Percentiles rank a stretch among this genome's conserved stretches.
These are phyloP conservation scores for Deladenus siricidicola DNA, from an alignment of 2,888 invertebrate genomes.

Conservation along the genomic window DNA sequence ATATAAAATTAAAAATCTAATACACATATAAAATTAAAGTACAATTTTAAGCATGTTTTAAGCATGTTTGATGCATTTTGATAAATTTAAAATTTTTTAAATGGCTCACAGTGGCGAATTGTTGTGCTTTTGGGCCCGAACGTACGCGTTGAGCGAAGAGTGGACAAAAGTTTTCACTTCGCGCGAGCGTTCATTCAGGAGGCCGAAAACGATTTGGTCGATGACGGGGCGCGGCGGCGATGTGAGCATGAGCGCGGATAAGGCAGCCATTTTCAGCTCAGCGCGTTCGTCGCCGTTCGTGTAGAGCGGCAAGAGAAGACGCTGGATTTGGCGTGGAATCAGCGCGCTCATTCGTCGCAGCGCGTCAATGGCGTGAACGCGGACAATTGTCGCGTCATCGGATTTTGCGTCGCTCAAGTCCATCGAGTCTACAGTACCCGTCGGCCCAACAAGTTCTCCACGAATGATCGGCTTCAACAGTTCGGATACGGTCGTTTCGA, in stretches of 20 bases:
- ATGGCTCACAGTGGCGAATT: slow-evolving; percentile 19
- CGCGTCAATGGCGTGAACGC: slow-evolving; percentile 33
- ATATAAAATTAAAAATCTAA: no score
- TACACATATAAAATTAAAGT: no score
- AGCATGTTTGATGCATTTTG: no score
- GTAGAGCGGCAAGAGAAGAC: slow-evolving; percentile 32
- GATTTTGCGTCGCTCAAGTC: no score
- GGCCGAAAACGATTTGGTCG: slow-evolving; percentile 28
- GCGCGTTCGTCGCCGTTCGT: slow-evolving; percentile 24
- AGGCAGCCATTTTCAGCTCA: slow-evolving; percentile 27
- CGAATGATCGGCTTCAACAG: slow-evolving; percentile 48
- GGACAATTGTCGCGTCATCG: slow-evolving; percentile 31
- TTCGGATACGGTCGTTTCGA: slow-evolving; percentile 35
- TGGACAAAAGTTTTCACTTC: slow-evolving; percentile 28
- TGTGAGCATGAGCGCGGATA: slow-evolving; percentile 27
- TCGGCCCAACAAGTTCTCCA: no score
- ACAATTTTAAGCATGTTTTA: no score
- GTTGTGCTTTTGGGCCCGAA: slow-evolving; percentile 22
- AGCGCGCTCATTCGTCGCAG: slow-evolving; percentile 25
- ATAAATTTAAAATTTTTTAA: no score
- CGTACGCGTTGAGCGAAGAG: slow-evolving; percentile 20
- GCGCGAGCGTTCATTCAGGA: slow-evolving; percentile 19
- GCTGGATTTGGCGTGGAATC: slow-evolving; percentile 28
- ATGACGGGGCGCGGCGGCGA: slow-evolving; percentile 25
- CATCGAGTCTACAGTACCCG: no score